Base-by-base conservation (phyloP, 2,888 invertebrate genomes). In the Dyspetes luteomarginatus region DNA sequence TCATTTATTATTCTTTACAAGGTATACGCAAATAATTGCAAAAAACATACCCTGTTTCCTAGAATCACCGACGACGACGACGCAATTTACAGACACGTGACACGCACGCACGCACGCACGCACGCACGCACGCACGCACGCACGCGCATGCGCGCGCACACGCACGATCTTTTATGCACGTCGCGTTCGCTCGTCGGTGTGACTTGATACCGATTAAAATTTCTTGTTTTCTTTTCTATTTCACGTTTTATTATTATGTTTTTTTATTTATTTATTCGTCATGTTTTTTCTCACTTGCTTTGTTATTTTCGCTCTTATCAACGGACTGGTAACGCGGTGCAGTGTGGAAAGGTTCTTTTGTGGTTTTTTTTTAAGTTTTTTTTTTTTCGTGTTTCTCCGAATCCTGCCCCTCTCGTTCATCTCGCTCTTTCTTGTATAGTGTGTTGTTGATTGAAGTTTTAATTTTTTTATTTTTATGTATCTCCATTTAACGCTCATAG, bases 21-120 rank as follows among this genome's bases (percentile, higher is more conserved):
- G 86, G 94, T 94, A 81, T 81, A 95, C 94, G 94, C 94, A 96
- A 95, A 96, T 95, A 96, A 96, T 96, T 96, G 96, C 96, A 96
- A 96, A 93, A 83, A 96, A 96, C 96, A 96, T 97, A 97, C 97
- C 97, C 97, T 97, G 97, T 97, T 96, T 96, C 96, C 96, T 96
- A 96, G 94, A 95, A 95, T 95, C 95, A 95, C 95, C 86, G 87
- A 88, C 87, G 56, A 72, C 60, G 72, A 76, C 65, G 74, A 80
- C 74, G 71, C 68, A 60, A 68, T 45, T n/a, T n/a, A n/a, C n/a
- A n/a, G n/a, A n/a, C n/a, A n/a, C n/a, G n/a, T n/a, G n/a, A n/a
- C n/a, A 24, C 48, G 12, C 12, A 50, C 50, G 12, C 22, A 36
- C 50, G 30, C 45, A 56, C 30, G 26, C n/a, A 26, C 41, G 36